Percentiles rank a stretch among this genome's conserved stretches.
These are phyloP conservation scores for Penaeus monodon DNA, from an alignment of 2,888 invertebrate species.

Conservation along the genomic window DNA sequence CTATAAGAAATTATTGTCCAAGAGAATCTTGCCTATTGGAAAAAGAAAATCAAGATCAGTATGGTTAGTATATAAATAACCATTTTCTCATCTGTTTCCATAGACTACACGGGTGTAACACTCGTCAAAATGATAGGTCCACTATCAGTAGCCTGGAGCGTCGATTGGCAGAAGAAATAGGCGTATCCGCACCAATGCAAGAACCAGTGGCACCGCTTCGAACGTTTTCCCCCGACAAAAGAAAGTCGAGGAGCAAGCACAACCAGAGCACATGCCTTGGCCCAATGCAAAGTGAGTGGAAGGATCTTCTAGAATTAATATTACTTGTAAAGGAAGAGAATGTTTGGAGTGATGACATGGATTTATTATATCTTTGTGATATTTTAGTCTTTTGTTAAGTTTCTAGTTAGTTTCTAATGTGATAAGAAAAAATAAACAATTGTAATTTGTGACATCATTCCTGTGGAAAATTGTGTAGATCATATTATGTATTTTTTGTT, in stretches of 20 bases:
- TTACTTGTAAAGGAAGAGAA: too few species aligned
- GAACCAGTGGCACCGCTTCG: slow-evolving; percentile 79
- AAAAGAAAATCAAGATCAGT: too few species aligned
- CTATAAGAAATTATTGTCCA: too few species aligned
- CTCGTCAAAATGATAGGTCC: slow-evolving; percentile 84
- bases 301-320: background rate
- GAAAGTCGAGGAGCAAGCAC: slow-evolving; percentile 64
- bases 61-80: background rate
- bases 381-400: too few species aligned
- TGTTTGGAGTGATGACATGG: too few species aligned
- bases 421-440: too few species aligned
- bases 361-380: too few species aligned
- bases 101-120: slow-evolving; percentile 81
- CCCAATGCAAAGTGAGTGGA: slow-evolving; percentile 58
- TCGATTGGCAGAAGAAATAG: slow-evolving; percentile 87
- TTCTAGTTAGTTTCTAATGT: too few species aligned
- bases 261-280: slow-evolving; percentile 61
- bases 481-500: too few species aligned
- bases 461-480: too few species aligned
- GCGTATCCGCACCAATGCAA: slow-evolving; percentile 80
- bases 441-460: too few species aligned
- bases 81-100: slow-evolving; percentile 54
- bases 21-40: too few species aligned
- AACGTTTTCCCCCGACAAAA: slow-evolving; percentile 73
- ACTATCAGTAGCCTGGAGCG: slow-evolving; percentile 82